Percentiles rank a stretch among this genome's conserved stretches.
These are phyloP conservation scores for Odontamblyopus lacepedii DNA, from an alignment of 2,797 vertebrate species.

Conservation along the genomic window DNA sequence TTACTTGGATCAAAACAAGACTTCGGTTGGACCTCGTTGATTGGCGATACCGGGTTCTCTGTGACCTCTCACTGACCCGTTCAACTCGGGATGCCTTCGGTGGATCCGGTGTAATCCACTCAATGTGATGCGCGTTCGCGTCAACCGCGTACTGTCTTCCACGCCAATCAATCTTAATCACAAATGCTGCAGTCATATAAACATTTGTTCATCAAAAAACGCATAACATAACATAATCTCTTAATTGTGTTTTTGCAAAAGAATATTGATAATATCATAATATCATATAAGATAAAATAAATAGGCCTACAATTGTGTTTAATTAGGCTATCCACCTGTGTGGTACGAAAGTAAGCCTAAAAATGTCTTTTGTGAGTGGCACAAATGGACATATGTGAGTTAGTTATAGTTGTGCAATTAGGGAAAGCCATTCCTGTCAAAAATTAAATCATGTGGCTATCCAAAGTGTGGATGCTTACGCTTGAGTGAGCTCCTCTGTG, in stretches of 20 bases:
- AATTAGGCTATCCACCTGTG: too few species aligned
- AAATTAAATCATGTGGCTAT: slow-evolving; percentile 12
- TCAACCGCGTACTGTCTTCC: slow-evolving; percentile 13
- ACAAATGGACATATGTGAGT: neutral
- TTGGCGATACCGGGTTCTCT: slow-evolving; percentile 21
- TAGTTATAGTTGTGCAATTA: slow-evolving; percentile 1
- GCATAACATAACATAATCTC: neutral
- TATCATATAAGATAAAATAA: too few species aligned
- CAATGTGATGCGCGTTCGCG: slow-evolving; percentile 48
- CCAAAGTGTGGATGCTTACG: neutral
- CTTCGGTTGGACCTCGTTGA: neutral
- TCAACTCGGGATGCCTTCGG: slow-evolving; percentile 55
- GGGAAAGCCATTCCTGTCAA: slow-evolving; percentile 4
- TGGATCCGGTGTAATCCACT: slow-evolving; percentile 63
- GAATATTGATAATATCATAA: neutral
- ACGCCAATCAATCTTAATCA: slow-evolving; percentile 19
- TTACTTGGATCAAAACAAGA: neutral
- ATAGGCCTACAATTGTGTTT: too few species aligned
- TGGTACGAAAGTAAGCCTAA: neutral
- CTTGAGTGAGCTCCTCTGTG: slow-evolving; percentile 25
- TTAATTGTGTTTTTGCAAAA: neutral
- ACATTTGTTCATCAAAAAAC: neutral
- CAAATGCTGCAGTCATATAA: slow-evolving; percentile 5
- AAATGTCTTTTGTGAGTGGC: neutral
- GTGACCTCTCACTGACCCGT: slow-evolving; percentile 58